These are phyloP conservation scores for Sclerurus mexicanus DNA, from an alignment of 2,113 vertebrate genomes.

Conservation along the genomic window DNA sequence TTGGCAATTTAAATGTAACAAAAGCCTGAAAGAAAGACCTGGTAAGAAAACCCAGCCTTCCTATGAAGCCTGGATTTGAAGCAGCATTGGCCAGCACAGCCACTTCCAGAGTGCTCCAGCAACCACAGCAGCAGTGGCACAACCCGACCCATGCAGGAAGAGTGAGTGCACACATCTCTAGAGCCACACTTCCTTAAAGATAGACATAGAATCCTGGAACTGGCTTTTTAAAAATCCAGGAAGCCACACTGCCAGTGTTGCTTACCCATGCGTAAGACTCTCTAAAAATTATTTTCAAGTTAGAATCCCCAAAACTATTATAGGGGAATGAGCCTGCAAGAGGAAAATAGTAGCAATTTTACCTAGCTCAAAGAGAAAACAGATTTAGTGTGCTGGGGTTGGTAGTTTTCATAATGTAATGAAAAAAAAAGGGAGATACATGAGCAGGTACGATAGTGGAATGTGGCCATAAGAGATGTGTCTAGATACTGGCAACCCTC, in stretches of 20 bases:
- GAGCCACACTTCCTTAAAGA: accelerated
- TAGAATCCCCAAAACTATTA: not conserved
- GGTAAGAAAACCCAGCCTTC: not conserved
- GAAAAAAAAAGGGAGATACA: not conserved
- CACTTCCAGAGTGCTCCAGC: not conserved
- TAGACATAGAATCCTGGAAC: accelerated
- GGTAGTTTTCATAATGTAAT: not conserved
- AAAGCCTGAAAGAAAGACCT: not conserved
- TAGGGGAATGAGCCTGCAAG: accelerated
- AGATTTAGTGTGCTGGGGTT: not conserved
- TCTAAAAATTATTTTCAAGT: not conserved
- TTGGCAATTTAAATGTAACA: not conserved
- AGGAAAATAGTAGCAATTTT: not conserved
- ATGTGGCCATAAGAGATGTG: not conserved
- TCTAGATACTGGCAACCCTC: not conserved
- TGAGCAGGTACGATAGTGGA: not conserved
- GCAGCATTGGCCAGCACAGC: not conserved
- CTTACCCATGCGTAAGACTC: not conserved
- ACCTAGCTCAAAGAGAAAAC: not conserved
- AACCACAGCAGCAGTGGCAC: not conserved
- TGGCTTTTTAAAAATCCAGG: not conserved
- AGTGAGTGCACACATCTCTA: accelerated
- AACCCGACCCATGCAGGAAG: not conserved
- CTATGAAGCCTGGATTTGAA: not conserved
- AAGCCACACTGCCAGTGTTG: not conserved